Base-by-base conservation (phyloP, 2,113 vertebrate species). In the Synodontis membranacea region DNA sequence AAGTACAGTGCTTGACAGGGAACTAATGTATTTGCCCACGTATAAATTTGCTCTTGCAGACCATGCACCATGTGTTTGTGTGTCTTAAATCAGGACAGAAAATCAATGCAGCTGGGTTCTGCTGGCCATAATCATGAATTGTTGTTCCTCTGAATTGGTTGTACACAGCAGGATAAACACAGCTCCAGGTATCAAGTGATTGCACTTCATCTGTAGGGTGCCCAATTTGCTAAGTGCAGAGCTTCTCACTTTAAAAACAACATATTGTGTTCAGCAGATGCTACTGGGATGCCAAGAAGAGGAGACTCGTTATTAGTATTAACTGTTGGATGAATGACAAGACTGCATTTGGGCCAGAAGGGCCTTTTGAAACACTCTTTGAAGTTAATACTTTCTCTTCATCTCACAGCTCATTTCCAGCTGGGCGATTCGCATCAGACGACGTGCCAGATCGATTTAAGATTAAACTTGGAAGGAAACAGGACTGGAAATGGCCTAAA, bases 31-130 rank as follows among this genome's bases (percentile, higher is more conserved):
- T 83, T 87, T 88, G 72, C 80, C 72, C 70, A 84, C 82, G 62
- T 84, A 91, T 80, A 85, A 88, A 83, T 85, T 85, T 68, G 75
- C 79, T 87, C 85, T 88, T 56, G 86, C 76, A 88, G 80, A 28
- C 56, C 83, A 31, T 62, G 74, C 72, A 80, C 84, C 37, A 39
- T 74, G 64, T 52, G 85, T 86, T 74, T 86, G 46, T 82, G 80
- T 86, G 87, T 76, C 54, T 83, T 54, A 72, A 86, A 82, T 39
- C 74, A 78, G 85, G 87, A 89, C 88, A 88, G 86, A 82, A 86
- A 90, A 88, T 89, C 88, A 81, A 89, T 91, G 88, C 79, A 34
- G 48, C 78, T 68, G 88, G 81, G 86, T 79, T 89, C 83, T 88
- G 81, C 85, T 48, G 50, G 84, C 85, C 74, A 75, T 86, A 89